phyloP scores from a whole-genome alignment of 1,140 invertebrate species.

The Drosophila sucinea region DNA sequence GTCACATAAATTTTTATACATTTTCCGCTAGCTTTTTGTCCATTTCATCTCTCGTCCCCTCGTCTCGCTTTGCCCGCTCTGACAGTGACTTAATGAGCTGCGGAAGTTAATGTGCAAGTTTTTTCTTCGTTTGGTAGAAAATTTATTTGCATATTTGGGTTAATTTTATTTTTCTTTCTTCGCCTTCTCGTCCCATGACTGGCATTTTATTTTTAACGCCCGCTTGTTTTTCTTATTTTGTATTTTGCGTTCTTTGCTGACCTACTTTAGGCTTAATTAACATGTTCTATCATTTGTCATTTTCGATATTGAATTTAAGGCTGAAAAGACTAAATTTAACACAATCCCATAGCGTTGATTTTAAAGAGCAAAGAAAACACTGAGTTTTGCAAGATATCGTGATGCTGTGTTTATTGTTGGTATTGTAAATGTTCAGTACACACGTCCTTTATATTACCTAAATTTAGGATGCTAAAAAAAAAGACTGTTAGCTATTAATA shows the following conservation, averaged over 20 bases:
- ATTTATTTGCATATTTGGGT: constrained; percentile 80
- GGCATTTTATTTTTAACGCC: constrained; percentile 42
- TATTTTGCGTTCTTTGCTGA: constrained; percentile 23
- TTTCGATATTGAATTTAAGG: constrained; percentile 10
- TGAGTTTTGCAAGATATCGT: too few relatives aligned
- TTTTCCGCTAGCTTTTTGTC: constrained; percentile 46
- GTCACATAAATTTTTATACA: constrained; percentile 76
- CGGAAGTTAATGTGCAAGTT: constrained; percentile 78
- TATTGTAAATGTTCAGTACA: too few relatives aligned
- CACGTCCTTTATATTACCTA: too few relatives aligned
- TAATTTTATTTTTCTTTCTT: constrained; percentile 57
- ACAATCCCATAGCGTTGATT: background rate
- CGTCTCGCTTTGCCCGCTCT: constrained; percentile 17
- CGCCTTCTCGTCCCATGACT: constrained; percentile 36
- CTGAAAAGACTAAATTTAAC: background rate
- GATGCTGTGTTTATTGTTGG: too few relatives aligned
- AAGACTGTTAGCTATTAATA: too few relatives aligned
- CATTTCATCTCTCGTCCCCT: constrained; percentile 15
- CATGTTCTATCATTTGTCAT: constrained; percentile 35
- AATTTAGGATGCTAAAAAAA: too few relatives aligned
- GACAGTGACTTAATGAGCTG: constrained; percentile 80
- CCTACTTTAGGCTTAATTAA: constrained; percentile 55
- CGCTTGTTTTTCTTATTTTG: constrained; percentile 14
- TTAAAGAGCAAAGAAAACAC: too few relatives aligned
- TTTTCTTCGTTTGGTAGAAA: constrained; percentile 52